A percentile compares a stretch with the other conserved stretches of the same genome.
Evolutionary conservation across 2,797 vertebrate genomes (phyloP).

Genomic region (Hydrolagus colliei): DNA sequence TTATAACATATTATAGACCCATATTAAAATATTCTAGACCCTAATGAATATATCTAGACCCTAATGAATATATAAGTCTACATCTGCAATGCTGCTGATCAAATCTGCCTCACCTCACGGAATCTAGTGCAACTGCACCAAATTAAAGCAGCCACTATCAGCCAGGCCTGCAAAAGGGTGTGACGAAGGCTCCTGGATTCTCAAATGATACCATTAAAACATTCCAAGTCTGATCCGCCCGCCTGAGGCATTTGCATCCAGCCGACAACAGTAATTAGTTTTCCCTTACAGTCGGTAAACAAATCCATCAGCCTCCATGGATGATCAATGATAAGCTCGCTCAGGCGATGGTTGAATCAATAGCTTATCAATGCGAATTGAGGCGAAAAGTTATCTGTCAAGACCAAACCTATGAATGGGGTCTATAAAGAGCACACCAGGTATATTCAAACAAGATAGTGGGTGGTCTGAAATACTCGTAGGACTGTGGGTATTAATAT

Average conservation of each 20-base stretch:
- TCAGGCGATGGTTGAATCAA: not conserved
- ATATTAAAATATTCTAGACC: no score
- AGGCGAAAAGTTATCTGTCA: constrained; percentile 15
- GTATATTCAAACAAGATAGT: not conserved
- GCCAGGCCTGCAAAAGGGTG: not conserved
- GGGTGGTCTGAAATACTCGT: not conserved
- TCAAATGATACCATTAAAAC: not conserved
- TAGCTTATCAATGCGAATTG: constrained; percentile 21
- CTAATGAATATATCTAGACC: no score
- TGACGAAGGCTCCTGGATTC: not conserved
- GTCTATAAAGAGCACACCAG: not conserved
- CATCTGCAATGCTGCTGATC: not conserved
- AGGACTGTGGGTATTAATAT: constrained; percentile 15
- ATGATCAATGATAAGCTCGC: constrained; percentile 1
- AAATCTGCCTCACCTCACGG: not conserved
- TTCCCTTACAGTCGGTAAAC: constrained; percentile 17
- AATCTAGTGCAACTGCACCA: not conserved
- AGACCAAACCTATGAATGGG: not conserved
- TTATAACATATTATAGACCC: no score
- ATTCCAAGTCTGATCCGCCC: not conserved
- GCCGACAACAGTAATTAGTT: constrained; percentile 1
- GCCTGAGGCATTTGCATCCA: not conserved
- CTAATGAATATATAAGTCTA: no score
- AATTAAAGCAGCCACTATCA: not conserved
- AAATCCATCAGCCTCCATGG: constrained; percentile 11